Evolutionary conservation across 2,888 invertebrate species (phyloP).

Genomic region (Nowickia ferox): DNA sequence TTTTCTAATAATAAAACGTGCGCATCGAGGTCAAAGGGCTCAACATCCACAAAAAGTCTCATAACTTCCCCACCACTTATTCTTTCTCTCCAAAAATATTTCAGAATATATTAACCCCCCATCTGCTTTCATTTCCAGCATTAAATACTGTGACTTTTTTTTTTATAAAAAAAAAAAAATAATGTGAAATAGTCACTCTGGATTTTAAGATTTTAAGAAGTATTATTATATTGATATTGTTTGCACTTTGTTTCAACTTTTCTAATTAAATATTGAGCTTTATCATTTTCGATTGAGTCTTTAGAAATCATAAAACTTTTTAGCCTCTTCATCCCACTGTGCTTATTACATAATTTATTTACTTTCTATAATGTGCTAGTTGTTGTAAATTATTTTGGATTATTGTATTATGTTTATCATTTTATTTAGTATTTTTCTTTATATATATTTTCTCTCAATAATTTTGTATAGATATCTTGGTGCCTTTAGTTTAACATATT

Average conservation of each 20-base stretch:
- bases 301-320: conserved; percentile 7
- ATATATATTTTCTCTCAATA: conserved; percentile 5
- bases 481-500: conserved; percentile 45
- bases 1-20: no score
- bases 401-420: conserved; percentile 20
- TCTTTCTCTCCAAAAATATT: no score
- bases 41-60: no score
- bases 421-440: conserved; percentile 11
- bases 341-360: conserved; percentile 8
- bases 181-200: no score
- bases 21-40: no score
- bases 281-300: not conserved
- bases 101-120: no score
- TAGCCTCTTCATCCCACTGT: conserved; percentile 18
- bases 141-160: no score
- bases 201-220: no score
- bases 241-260: not conserved
- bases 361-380: conserved; percentile 42
- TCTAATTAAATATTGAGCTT: not conserved
- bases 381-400: conserved; percentile 14
- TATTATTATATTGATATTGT: no score
- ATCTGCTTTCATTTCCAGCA: no score
- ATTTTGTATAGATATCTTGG: conserved; percentile 61
- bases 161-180: no score
- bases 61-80: no score